Evolutionary conservation across 2,888 invertebrate species (phyloP).

Genomic region (Lithophane semibrunnea): DNA sequence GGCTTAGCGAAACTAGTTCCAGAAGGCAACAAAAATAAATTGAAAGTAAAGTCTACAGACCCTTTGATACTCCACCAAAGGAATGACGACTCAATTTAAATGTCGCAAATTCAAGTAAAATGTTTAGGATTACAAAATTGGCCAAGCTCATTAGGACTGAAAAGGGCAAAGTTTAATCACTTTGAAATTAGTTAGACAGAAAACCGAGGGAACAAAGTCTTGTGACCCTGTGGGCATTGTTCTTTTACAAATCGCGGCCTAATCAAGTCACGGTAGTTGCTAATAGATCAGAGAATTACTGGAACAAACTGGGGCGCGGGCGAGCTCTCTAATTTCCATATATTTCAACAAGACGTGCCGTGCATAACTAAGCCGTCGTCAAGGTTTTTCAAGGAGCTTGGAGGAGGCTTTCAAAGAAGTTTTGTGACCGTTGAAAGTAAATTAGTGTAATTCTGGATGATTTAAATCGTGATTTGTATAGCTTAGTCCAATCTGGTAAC

Average conservation of each 20-base stretch:
- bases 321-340: constrained; percentile 80
- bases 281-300: constrained; percentile 83
- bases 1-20: constrained; percentile 40
- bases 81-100: constrained; percentile 53
- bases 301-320: constrained; percentile 69
- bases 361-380: constrained; percentile 62
- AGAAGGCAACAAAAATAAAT: constrained; percentile 37
- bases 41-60: constrained; percentile 22
- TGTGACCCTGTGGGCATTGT: constrained; percentile 52
- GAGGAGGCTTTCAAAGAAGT: constrained; percentile 33
- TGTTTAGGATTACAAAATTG: constrained; percentile 61
- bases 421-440: constrained; percentile 32
- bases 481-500: constrained; percentile 18
- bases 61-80: constrained; percentile 40
- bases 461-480: constrained; percentile 41
- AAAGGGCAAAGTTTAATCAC: constrained; percentile 68
- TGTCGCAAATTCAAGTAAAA: constrained; percentile 52
- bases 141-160: constrained; percentile 58
- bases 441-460: constrained; percentile 22
- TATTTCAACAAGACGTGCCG: constrained; percentile 74
- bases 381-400: constrained; percentile 56
- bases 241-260: constrained; percentile 62
- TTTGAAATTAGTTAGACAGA: constrained; percentile 52
- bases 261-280: constrained; percentile 66
- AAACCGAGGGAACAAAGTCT: constrained; percentile 34